Evolutionary conservation across 2,113 vertebrate species (phyloP).

Genomic region (Turnix velox): DNA sequence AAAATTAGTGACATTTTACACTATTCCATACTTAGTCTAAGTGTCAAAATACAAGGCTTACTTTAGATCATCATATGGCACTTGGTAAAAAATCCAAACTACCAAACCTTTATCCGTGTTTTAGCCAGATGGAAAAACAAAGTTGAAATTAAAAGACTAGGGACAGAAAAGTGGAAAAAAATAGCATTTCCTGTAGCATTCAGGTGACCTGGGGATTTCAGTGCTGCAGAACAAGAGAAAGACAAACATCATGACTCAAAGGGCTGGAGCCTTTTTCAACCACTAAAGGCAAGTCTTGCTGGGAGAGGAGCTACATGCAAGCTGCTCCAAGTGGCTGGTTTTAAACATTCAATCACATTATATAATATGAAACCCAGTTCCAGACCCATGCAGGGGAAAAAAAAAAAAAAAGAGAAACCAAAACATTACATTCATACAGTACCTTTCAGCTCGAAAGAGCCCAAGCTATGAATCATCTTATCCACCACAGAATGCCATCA

Average conservation of each 20-base stretch:
- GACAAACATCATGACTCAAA: conserved; percentile 13
- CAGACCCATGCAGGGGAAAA: not conserved
- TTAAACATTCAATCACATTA: not conserved
- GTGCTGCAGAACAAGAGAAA: not conserved
- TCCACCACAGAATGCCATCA: conserved; percentile 15
- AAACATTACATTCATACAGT: not conserved
- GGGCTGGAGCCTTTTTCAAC: not conserved
- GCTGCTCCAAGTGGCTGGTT: not conserved
- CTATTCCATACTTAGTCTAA: not conserved
- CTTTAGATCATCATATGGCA: not conserved
- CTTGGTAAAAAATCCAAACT: not conserved
- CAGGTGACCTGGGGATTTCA: not conserved
- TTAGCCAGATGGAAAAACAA: not conserved
- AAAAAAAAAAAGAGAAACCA: conserved; percentile 13
- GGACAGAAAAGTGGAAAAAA: not conserved
- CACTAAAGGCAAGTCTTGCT: not conserved
- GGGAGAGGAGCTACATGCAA: not conserved
- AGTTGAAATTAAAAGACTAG: not conserved
- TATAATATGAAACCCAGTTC: not conserved
- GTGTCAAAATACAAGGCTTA: not conserved
- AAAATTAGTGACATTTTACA: not conserved
- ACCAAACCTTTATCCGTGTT: not conserved
- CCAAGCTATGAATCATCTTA: conserved; percentile 28
- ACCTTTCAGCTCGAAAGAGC: conserved; percentile 4
- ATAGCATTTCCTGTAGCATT: not conserved